Percentiles rank a stretch among this genome's conserved stretches.
These are phyloP conservation scores for Protaetia brevitarsis DNA, from an alignment of 1,140 invertebrate genomes.

Conservation along the genomic window DNA sequence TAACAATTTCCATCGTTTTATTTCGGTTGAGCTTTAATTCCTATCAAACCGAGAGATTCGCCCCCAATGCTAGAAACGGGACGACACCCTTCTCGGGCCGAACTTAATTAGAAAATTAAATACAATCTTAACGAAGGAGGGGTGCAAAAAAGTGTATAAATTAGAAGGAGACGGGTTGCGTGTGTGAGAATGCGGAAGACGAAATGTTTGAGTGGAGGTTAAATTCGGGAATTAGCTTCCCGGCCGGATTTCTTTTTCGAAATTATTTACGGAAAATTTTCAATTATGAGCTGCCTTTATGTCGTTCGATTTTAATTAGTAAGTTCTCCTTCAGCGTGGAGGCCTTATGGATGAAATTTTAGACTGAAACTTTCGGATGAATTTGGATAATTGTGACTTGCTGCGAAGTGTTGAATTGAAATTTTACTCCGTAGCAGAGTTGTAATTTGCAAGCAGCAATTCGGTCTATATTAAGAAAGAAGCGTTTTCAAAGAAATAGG, in stretches of 20 bases:
- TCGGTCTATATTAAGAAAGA: not conserved
- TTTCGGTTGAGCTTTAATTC: slow-evolving; percentile 6
- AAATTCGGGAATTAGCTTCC: slow-evolving; percentile 7
- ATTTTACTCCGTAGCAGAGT: not conserved
- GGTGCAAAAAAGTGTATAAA: not conserved
- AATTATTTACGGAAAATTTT: not conserved
- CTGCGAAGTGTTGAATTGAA: not conserved
- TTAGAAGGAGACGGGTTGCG: not conserved
- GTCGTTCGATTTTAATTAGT: slow-evolving; percentile 4
- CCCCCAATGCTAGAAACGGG: not conserved
- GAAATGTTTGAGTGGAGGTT: not conserved
- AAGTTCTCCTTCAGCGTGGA: not conserved
- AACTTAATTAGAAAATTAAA: slow-evolving; percentile 12
- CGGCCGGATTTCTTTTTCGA: not conserved
- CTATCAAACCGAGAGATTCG: not conserved
- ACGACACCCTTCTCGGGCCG: not conserved
- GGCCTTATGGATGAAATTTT: not conserved
- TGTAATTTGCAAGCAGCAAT: not conserved
- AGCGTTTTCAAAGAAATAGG: not conserved
- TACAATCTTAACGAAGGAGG: slow-evolving; percentile 1
- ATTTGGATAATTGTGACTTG: not conserved
- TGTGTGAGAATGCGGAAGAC: not conserved
- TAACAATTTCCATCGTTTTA: slow-evolving; percentile 14
- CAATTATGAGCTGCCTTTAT: not conserved
- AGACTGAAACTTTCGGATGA: not conserved